phyloP scores from a whole-genome alignment of 35 echinoderm and acorn worm genomes.

The Amphiura filiformis region DNA sequence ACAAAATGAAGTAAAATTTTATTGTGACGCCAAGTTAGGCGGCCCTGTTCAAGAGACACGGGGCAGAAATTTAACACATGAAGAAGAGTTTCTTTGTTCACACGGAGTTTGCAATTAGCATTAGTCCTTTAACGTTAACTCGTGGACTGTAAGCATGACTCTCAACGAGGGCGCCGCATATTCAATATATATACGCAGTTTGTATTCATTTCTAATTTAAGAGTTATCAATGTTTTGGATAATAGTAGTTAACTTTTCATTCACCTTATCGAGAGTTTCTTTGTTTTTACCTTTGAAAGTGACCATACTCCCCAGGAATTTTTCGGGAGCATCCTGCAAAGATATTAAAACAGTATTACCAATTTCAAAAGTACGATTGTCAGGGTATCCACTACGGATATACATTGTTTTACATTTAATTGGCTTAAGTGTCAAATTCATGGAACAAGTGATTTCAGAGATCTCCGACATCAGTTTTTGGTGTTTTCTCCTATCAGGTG shows the following conservation, averaged over 20 bases:
- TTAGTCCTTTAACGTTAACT: no score
- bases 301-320: background rate
- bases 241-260: constrained; percentile 3
- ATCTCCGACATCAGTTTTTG: background rate
- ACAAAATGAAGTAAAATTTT: no score
- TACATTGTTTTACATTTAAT: background rate
- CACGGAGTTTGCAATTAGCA: no score
- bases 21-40: no score
- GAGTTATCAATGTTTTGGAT: constrained; percentile 4
- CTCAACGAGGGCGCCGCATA: constrained; percentile 25
- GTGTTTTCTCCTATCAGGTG: background rate
- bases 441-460: background rate
- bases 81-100: no score
- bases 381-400: background rate
- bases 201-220: constrained; percentile 7
- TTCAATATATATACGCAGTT: background rate
- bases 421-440: background rate
- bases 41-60: no score
- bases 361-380: constrained; percentile 12
- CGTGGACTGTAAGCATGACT: constrained; percentile 26
- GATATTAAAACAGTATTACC: background rate
- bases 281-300: background rate
- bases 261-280: background rate
- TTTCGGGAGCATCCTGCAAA: background rate
- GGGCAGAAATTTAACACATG: no score